Conservation (phyloP, 2,113 vertebrate species). For the Gymnogyps californianus region DNA sequence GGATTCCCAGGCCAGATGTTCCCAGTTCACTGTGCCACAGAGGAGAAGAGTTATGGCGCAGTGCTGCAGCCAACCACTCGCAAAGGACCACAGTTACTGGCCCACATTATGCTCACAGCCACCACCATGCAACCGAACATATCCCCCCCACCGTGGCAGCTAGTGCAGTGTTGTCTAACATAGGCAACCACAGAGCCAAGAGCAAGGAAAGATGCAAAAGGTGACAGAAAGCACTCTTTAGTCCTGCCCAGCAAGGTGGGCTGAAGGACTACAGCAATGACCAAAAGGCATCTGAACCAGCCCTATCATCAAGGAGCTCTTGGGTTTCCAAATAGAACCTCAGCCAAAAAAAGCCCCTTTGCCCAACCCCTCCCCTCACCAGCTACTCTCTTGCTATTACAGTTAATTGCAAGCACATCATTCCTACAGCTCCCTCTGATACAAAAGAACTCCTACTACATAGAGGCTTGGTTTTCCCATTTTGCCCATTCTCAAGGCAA, state of each 20-base stretch:
- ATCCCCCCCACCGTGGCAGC: neutral
- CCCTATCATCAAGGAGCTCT: neutral
- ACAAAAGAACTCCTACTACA: neutral
- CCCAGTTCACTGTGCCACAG: neutral
- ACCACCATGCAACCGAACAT: neutral
- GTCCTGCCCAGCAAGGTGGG: neutral
- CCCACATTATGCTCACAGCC: neutral
- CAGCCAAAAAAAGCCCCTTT: neutral
- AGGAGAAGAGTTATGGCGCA: fast-evolving
- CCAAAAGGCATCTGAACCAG: neutral
- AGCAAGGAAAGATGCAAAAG: neutral
- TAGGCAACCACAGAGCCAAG: neutral
- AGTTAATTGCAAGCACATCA: neutral
- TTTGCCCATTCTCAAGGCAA: neutral
- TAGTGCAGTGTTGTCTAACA: neutral
- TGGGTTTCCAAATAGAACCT: fast-evolving
- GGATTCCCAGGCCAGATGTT: neutral
- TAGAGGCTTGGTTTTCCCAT: neutral
- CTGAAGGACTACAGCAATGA: neutral
- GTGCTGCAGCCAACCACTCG: neutral
- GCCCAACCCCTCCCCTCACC: neutral
- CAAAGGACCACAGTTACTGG: neutral
- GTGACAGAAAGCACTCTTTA: neutral
- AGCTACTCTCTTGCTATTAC: neutral
- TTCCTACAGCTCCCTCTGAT: neutral